Evolutionary conservation across 2,888 invertebrate species (phyloP).

Genomic region (Spisula subtruncata): DNA sequence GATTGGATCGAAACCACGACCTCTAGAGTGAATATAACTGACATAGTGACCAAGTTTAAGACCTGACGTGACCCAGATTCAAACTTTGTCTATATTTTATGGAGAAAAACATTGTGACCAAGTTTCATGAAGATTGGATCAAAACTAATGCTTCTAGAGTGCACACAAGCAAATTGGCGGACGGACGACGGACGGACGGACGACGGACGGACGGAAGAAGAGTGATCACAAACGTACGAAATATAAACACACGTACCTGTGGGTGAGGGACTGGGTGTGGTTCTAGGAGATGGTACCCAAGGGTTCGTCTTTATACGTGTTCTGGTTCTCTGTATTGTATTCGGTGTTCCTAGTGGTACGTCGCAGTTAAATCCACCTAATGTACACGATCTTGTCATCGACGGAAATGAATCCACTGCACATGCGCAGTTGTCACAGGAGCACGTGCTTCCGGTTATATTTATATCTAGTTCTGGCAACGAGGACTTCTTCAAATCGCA

Average conservation of each 20-base stretch:
- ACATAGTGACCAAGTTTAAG: too few relatives aligned
- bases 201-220: too few relatives aligned
- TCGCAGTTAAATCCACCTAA: neutral
- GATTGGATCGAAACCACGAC: too few relatives aligned
- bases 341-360: slow-evolving; percentile 55
- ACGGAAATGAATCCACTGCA: neutral
- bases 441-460: slow-evolving; percentile 54
- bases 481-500: slow-evolving; percentile 41
- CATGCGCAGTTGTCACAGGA: slow-evolving; percentile 50
- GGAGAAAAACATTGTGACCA: too few relatives aligned
- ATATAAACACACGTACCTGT: slow-evolving; percentile 55
- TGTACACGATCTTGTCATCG: neutral
- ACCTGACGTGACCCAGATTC: too few relatives aligned
- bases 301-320: slow-evolving; percentile 84
- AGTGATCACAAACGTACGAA: too few relatives aligned
- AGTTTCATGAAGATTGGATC: too few relatives aligned
- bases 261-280: slow-evolving; percentile 70
- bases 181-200: too few relatives aligned
- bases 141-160: too few relatives aligned
- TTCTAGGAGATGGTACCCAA: slow-evolving; percentile 83
- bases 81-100: too few relatives aligned
- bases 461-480: slow-evolving; percentile 62
- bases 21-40: too few relatives aligned
- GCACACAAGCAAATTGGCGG: too few relatives aligned
- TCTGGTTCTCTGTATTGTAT: slow-evolving; percentile 73